Evolutionary conservation across 1,140 invertebrate genomes (phyloP), one percentile per base, ranked within the genome.

Genomic region (Andrena cerasifolii): DNA sequence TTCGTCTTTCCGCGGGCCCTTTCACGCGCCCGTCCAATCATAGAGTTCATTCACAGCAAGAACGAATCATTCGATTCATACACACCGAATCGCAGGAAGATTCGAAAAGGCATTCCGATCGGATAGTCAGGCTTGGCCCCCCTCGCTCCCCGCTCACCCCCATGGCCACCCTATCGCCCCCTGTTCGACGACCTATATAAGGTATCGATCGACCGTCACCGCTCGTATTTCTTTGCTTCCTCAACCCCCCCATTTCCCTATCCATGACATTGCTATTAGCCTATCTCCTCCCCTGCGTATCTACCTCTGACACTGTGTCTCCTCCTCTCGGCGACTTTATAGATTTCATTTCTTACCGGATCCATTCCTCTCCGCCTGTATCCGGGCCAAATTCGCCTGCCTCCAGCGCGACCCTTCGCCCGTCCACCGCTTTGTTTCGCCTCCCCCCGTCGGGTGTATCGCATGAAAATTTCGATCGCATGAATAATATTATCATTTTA

Each of bases 211-310:
- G 71, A 33, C 72, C 72, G 72, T 58, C 72, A 75, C 40, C 16
- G 40, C 63, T 75, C 72, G 72, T 75, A 75, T 75, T 75, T 75
- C 62, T 75, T 75, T 66, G 72, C 72, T 75, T 56, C 36, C 40
- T 56, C 51, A 12, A 26, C 36, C 36, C 47, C 62, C 28, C 51
- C 31, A 75, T 75, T 75, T 75, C 72, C 62, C 62, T 67, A 75
- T 75, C 51, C 51, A 26, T 67, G 72, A 75, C 72, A 67, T 47
- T 67, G 59, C 62, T 75, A 67, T 75, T 75, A 75, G 51, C 51
- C 62, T 58, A 75, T 67, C 51, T 75, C 40, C 51, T 36, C 45
- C 28, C 36, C 63, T 54, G 33, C 51, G 36, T 67, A 45, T 54
- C 26, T 6, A 75, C 16, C 51, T 36, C 51, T 75, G 26, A 75